Percentiles rank a stretch among this genome's conserved stretches.
Evolutionary conservation across 2,113 vertebrate genomes (phyloP).

Genomic region (Mesocricetus auratus): DNA sequence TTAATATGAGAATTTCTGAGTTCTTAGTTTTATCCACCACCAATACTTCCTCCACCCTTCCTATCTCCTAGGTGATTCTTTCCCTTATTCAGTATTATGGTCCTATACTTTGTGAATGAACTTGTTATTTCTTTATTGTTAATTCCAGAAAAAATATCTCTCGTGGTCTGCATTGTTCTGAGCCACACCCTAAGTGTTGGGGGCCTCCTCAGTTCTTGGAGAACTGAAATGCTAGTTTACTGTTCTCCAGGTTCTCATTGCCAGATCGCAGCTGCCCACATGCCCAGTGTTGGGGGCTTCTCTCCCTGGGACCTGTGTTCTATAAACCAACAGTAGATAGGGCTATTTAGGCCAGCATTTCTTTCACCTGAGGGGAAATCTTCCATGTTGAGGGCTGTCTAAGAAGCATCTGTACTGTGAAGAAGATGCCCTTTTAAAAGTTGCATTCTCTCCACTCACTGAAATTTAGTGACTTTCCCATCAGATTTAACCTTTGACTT

Average conservation of each 20-base stretch:
- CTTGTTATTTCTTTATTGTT: not conserved
- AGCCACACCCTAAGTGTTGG: not conserved
- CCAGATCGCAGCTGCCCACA: not conserved
- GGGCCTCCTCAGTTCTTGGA: not conserved
- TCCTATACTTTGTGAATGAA: not conserved
- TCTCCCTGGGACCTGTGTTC: not conserved
- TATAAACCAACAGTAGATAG: not conserved
- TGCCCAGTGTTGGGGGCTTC: not conserved
- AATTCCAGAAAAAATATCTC: not conserved
- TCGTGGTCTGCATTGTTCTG: not conserved
- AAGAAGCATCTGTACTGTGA: not conserved
- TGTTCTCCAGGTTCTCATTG: not conserved
- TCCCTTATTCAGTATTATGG: not conserved
- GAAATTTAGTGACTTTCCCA: not conserved
- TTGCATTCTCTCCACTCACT: not conserved
- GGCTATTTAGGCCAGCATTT: slow-evolving; percentile 26
- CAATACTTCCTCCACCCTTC: accelerated
- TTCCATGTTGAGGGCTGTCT: not conserved
- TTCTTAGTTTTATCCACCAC: not conserved
- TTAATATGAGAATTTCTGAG: not conserved
- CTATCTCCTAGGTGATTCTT: not conserved
- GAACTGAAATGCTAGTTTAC: not conserved
- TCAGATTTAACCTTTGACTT: slow-evolving; percentile 37
- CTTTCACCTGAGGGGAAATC: not conserved
- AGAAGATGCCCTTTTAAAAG: not conserved